A percentile compares a stretch with the other conserved stretches of the same genome.
Evolutionary conservation across 2,888 invertebrate genomes (phyloP).

Genomic region (Macaria notata): DNA sequence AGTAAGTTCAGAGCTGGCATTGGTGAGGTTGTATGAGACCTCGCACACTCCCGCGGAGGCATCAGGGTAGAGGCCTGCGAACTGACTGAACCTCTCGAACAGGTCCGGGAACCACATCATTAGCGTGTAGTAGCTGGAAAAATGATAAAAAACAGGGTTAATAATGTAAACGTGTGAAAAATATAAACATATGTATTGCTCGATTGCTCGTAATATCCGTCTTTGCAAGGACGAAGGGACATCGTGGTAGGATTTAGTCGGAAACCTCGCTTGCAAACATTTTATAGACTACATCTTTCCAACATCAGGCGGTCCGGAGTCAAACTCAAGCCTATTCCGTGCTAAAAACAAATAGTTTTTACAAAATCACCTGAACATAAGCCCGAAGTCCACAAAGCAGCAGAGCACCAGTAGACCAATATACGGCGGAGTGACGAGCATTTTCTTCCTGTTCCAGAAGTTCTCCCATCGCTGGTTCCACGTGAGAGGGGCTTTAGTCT

Average conservation of each 20-base stretch:
- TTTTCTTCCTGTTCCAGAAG: slow-evolving; percentile 75
- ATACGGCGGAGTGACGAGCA: slow-evolving; percentile 78
- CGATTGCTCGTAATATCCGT: no score
- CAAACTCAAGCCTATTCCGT: no score
- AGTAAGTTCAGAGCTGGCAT: slow-evolving; percentile 41
- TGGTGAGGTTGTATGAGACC: slow-evolving; percentile 71
- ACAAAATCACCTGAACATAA: slow-evolving; percentile 80
- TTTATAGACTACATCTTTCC: no score
- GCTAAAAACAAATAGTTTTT: no score
- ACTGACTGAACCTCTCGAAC: slow-evolving; percentile 84
- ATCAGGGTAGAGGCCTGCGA: slow-evolving; percentile 61
- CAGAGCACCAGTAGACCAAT: slow-evolving; percentile 77
- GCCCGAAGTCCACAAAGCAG: slow-evolving; percentile 83
- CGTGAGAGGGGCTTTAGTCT: slow-evolving; percentile 67
- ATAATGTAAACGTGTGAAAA: no score
- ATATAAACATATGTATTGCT: no score
- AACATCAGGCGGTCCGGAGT: no score
- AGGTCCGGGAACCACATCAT: slow-evolving; percentile 88
- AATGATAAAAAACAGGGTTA: background rate
- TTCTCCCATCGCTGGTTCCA: slow-evolving; percentile 71
- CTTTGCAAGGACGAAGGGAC: no score
- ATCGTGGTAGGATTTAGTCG: no score
- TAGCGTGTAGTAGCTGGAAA: slow-evolving; percentile 80
- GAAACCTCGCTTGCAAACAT: no score
- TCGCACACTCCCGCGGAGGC: slow-evolving; percentile 79